These are phyloP conservation scores for Oryctolagus cuniculus DNA, from an alignment of 2,113 vertebrate species.

Conservation along the genomic window DNA sequence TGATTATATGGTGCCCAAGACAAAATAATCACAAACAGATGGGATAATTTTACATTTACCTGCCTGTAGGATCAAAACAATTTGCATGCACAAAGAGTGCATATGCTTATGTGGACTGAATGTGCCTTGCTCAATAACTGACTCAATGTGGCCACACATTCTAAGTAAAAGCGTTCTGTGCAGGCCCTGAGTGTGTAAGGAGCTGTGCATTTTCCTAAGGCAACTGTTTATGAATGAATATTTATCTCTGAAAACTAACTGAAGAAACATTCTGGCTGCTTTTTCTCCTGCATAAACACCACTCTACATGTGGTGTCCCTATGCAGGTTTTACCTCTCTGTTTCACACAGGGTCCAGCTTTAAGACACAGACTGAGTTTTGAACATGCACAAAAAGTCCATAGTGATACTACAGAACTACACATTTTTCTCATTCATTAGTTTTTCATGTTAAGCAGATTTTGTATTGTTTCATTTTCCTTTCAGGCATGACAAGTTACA, in stretches of 20 bases:
- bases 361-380: not conserved
- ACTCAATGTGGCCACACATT: not conserved
- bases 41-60: not conserved
- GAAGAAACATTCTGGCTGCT: conserved; percentile 9
- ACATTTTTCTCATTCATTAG: not conserved
- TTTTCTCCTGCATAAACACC: conserved; percentile 1
- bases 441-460: not conserved
- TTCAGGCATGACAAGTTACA: not conserved
- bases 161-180: not conserved
- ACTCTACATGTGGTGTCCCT: conserved; percentile 2
- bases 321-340: not conserved
- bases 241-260: conserved; percentile 49
- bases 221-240: conserved; percentile 51
- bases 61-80: not conserved
- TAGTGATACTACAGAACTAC: not conserved
- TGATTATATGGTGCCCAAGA: not conserved
- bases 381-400: not conserved
- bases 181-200: not conserved
- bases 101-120: not conserved
- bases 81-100: not conserved
- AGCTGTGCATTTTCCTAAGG: conserved; percentile 46
- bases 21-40: not conserved
- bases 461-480: not conserved
- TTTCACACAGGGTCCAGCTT: not conserved
- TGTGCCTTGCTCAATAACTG: not conserved